Conservation (phyloP, 2,888 invertebrate species). For the Dusona sp. region DNA sequence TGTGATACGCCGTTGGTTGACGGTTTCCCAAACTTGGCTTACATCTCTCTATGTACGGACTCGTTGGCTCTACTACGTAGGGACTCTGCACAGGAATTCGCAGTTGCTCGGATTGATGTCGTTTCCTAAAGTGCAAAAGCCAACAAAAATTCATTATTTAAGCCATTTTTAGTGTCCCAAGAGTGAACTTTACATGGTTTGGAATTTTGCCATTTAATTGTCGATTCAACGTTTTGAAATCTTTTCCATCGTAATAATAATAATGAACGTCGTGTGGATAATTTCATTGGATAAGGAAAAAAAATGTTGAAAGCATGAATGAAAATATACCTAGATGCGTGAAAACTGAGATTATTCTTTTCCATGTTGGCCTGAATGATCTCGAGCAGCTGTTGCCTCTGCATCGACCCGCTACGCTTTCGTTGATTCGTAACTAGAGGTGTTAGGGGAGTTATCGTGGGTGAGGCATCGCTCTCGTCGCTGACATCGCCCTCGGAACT, state of each 20-base stretch:
- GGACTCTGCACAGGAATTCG: conserved; percentile 78
- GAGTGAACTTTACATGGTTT: too few relatives aligned
- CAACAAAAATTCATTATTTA: not conserved
- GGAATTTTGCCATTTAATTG: too few relatives aligned
- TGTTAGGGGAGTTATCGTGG: conserved; percentile 81
- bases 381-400: conserved; percentile 93
- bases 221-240: too few relatives aligned
- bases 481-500: conserved; percentile 83
- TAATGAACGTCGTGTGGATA: not conserved
- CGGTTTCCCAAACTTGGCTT: conserved; percentile 72
- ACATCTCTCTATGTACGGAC: conserved; percentile 74
- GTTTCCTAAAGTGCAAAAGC: conserved; percentile 76
- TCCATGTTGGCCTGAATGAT: conserved; percentile 97
- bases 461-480: conserved; percentile 81
- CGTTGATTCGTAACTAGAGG: conserved; percentile 85
- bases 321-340: conserved; percentile 89
- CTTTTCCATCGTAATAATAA: too few relatives aligned
- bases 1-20: conserved; percentile 76
- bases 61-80: conserved; percentile 76
- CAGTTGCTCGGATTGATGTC: conserved; percentile 80
- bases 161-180: not conserved
- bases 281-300: not conserved
- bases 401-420: conserved; percentile 90
- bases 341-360: conserved; percentile 94
- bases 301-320: not conserved